Conservation (phyloP, 2,888 invertebrate genomes). For the Rhogogaster chlorosoma region DNA sequence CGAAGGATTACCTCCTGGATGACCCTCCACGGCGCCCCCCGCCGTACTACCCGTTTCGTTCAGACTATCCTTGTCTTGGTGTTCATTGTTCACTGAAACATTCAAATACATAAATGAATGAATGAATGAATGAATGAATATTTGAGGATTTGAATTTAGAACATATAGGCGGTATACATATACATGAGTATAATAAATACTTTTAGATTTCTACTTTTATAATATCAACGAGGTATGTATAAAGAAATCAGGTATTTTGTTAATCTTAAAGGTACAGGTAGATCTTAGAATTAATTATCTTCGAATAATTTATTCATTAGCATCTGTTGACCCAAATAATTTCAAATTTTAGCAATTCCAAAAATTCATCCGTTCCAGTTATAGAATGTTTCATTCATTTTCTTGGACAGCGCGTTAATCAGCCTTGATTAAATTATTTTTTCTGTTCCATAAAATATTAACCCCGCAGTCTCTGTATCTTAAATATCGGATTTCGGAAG, state of each 20-base stretch:
- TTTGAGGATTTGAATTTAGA: not conserved
- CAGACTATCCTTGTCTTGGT: slow-evolving; percentile 78
- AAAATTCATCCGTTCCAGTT: not conserved
- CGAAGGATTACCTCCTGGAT: slow-evolving; percentile 66
- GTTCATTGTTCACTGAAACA: slow-evolving; percentile 77
- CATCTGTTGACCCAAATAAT: not conserved
- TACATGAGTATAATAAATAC: not conserved
- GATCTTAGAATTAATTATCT: not conserved
- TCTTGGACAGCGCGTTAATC: not conserved
- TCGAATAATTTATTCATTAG: not conserved
- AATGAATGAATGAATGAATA: not conserved
- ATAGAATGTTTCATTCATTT: not conserved
- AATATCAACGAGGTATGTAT: not conserved
- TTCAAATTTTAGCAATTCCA: not conserved
- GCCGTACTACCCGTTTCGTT: slow-evolving; percentile 77
- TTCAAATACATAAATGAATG: not conserved
- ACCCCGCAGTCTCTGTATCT: not conserved
- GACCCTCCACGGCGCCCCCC: slow-evolving; percentile 72
- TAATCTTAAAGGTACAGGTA: not conserved
- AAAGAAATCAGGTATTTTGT: not conserved
- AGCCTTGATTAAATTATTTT: not conserved
- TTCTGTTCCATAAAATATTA: not conserved
- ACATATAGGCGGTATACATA: not conserved
- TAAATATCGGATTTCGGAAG: not conserved
- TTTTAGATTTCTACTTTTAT: not conserved